phyloP scores from a whole-genome alignment of 2,113 vertebrate genomes.

The Butorides virescens region DNA sequence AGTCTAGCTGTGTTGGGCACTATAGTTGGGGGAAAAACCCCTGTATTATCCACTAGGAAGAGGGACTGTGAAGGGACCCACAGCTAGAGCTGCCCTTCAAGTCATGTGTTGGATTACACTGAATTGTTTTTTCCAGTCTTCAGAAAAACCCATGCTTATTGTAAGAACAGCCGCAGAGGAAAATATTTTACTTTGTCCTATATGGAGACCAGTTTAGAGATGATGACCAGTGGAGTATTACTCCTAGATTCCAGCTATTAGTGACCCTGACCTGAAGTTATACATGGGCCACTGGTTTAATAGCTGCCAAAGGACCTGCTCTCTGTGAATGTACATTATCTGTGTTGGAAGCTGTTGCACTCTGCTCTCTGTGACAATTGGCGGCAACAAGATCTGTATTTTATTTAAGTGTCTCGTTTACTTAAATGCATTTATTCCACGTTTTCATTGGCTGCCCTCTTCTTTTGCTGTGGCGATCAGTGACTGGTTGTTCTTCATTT shows the following conservation, averaged over 20 bases:
- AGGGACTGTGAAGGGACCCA: not conserved
- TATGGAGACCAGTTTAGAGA: not conserved
- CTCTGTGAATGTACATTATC: not conserved
- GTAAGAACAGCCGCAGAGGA: not conserved
- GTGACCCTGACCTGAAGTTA: not conserved
- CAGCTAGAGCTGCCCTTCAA: not conserved
- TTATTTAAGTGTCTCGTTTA: not conserved
- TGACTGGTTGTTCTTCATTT: not conserved
- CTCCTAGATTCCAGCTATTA: not conserved
- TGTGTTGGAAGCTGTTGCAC: not conserved
- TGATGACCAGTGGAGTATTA: not conserved
- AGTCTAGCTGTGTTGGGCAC: not conserved
- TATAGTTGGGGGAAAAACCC: not conserved
- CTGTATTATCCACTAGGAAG: not conserved
- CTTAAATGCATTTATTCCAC: not conserved
- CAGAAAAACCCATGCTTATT: rapidly evolving
- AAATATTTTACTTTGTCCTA: not conserved
- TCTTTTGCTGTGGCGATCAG: not conserved
- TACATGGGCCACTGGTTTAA: not conserved
- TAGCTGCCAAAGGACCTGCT: not conserved
- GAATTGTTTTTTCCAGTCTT: not conserved
- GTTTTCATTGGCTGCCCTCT: not conserved
- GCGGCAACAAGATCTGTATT: not conserved
- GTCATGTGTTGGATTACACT: not conserved
- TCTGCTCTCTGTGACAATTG: not conserved